Evolutionary conservation across 2,113 vertebrate genomes (phyloP), one percentile per base, ranked within the genome.

Genomic region (Amia ocellicauda): DNA sequence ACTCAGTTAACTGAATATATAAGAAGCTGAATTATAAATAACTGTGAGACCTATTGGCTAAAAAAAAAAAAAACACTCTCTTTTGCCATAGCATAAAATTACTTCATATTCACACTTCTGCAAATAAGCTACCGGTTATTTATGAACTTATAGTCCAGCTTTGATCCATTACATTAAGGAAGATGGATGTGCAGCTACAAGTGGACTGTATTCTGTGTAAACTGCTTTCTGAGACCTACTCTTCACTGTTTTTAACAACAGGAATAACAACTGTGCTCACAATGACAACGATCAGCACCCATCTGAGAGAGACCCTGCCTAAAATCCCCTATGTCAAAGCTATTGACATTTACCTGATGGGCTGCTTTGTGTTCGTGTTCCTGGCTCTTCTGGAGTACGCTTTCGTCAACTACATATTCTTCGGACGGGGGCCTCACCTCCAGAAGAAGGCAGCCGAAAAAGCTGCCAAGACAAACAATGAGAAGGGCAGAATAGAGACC

Each of bases 371-470:
- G 51, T 98, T 98, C 62, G 94, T 97, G 61, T 98, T 98, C 71
- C 82, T 97, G 84, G 94, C 93, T 24, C 80, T 97, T 81, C 83
- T 98, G 75, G 94, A 98, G 80, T 96, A 96, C 0, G 93, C 94
- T 43, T 95, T 98, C 67, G 94, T 97, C 69, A 98, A 98, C 81
- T 98, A 96, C 70, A 94, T 96, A 69, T 97, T 98, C 84, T 97
- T 97, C 22, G 94, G 95, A 16, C 93, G 94, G 74, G 94, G 94
- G 43, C 95, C 94, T 52, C 93, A 94, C 49, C 76, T 79, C 58
- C 89, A 92, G 74, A 97, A 96, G 80, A 95, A 93, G 73, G 86
- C 92, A 62, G 86, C 89, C 22, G 81, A 91, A 68, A 93, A 90
- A 64, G 78, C 90, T 56, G 89, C 92, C 28, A 91, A 86, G 63